These are phyloP conservation scores for Norana najaformis DNA, from an alignment of 2,888 invertebrate species.

Conservation along the genomic window DNA sequence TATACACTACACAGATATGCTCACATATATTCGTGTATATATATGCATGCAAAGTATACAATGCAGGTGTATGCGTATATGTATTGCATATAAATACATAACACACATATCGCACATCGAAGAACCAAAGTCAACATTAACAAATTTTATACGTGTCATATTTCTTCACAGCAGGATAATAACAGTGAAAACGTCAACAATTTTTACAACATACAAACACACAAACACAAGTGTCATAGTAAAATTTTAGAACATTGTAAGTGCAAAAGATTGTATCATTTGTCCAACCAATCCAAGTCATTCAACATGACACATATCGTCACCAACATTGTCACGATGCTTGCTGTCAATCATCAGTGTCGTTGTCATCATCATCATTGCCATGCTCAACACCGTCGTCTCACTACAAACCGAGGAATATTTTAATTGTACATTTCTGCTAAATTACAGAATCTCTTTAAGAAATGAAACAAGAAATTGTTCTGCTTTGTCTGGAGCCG, in stretches of 20 bases:
- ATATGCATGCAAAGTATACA: not conserved
- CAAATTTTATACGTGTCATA: not conserved
- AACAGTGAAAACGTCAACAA: constrained; percentile 1
- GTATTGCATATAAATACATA: constrained; percentile 18
- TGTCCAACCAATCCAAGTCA: not conserved
- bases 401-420: not conserved
- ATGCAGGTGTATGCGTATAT: constrained; percentile 5
- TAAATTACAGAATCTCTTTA: constrained; percentile 13
- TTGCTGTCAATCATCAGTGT: not conserved
- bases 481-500: not conserved
- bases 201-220: constrained; percentile 13
- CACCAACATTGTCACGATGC: not conserved
- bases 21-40: not conserved
- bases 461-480: constrained; percentile 13
- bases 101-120: not conserved
- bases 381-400: not conserved
- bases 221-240: not conserved
- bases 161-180: constrained; percentile 13
- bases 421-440: not conserved
- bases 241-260: not conserved
- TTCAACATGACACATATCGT: not conserved
- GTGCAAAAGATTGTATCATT: constrained; percentile 13
- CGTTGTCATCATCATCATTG: not conserved
- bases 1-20: not conserved
- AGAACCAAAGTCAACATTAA: constrained; percentile 13